phyloP scores from a whole-genome alignment of 1,140 invertebrate species.

The Aculops lycopersici region DNA sequence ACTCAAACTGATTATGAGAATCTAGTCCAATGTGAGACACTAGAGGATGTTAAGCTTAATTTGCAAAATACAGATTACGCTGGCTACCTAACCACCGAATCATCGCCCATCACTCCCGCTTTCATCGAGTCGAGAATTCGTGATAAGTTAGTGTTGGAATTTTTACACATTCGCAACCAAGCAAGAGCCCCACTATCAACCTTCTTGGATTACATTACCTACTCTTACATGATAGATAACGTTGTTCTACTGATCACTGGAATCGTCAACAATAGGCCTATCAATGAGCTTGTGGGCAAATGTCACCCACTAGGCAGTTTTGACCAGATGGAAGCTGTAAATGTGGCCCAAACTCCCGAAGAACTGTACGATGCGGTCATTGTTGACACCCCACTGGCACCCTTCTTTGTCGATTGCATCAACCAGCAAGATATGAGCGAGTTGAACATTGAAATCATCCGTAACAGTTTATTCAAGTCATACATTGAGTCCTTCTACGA shows the following conservation, averaged over 20 bases:
- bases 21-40: slow-evolving; percentile 5
- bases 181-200: slow-evolving; percentile 1
- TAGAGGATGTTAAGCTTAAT: slow-evolving; percentile 5
- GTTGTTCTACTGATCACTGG: slow-evolving; percentile 3
- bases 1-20: slow-evolving; percentile 1
- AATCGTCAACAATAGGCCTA: slow-evolving; percentile 1
- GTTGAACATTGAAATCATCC: slow-evolving; percentile 97
- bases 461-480: slow-evolving; percentile 84
- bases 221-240: slow-evolving; percentile 4
- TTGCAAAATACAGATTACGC: slow-evolving; percentile 3
- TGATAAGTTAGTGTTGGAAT: slow-evolving; percentile 3
- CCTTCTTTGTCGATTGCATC: slow-evolving; percentile 96
- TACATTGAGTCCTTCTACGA: slow-evolving; percentile 91
- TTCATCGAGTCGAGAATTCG: not conserved
- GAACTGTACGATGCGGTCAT: slow-evolving; percentile 1
- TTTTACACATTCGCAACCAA: slow-evolving; percentile 1
- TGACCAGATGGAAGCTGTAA: slow-evolving; percentile 1
- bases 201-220: slow-evolving; percentile 5
- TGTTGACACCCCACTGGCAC: slow-evolving; percentile 23
- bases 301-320: slow-evolving; percentile 3
- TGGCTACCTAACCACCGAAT: slow-evolving; percentile 1
- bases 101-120: not conserved
- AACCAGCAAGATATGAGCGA: slow-evolving; percentile 97
- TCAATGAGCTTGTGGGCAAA: slow-evolving; percentile 1
- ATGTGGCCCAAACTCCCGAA: slow-evolving; percentile 1